Evolutionary conservation across 2,797 vertebrate genomes (phyloP).

Genomic region (Hydrolagus colliei): DNA sequence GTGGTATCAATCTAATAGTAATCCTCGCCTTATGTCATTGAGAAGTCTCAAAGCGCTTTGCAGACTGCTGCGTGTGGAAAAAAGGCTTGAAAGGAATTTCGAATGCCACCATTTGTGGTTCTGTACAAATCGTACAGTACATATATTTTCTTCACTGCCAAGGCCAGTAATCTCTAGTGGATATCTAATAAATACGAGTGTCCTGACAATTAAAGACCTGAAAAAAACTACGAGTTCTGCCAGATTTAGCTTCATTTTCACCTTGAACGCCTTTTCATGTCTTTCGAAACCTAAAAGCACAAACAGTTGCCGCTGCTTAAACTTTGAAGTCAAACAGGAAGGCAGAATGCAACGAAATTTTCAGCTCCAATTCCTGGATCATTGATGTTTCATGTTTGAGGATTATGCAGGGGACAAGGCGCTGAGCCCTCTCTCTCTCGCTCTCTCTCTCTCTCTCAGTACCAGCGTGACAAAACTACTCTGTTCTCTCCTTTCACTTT

Average conservation of each 20-base stretch:
- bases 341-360: conserved; percentile 14
- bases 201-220: not conserved
- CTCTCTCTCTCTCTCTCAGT: no score
- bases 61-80: not conserved
- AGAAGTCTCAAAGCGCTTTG: no score
- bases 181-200: not conserved
- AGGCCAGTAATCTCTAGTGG: not conserved
- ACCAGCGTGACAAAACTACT: not conserved
- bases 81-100: conserved; percentile 8
- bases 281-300: conserved; percentile 23
- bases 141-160: not conserved
- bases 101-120: not conserved
- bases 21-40: no score
- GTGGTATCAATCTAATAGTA: no score
- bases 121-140: not conserved
- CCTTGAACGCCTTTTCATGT: conserved; percentile 23
- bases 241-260: conserved; percentile 27
- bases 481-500: conserved; percentile 18
- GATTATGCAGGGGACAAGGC: conserved; percentile 15
- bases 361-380: conserved; percentile 3
- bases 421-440: not conserved
- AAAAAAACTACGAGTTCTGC: conserved; percentile 22
- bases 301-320: conserved; percentile 27
- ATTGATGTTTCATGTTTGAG: conserved; percentile 30
- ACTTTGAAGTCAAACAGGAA: conserved; percentile 31